Base-by-base conservation (phyloP, 2,113 vertebrate species). In the Myiozetetes cayanensis region DNA sequence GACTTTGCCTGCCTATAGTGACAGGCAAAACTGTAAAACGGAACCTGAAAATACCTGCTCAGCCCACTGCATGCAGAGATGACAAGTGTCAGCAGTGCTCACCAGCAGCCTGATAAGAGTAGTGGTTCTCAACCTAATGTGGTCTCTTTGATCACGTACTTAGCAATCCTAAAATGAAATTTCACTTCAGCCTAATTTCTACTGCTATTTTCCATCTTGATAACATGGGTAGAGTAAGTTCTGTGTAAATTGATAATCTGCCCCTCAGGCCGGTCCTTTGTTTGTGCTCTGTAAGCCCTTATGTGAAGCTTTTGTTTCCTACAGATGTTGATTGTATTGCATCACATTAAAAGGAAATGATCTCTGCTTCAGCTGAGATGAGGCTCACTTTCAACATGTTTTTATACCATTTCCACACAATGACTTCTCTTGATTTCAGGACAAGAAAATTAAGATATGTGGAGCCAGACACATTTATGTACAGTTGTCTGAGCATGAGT, bases 81-180 rank as follows among this genome's bases (percentile, higher is more conserved):
- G 78, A 53, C 61, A 55, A 53, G 58, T 5, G 39, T 58, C 25
- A 19, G 37, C 1, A 3, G 24, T 2, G 1, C 28, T 92, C 30
- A 14, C 14, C 53, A 17, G 39, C 66, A 63, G 35, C 87, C 24
- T 63, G 78, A 50, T 8, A 6, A 39, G 66, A 78, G 49, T 3
- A 39, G 33, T 1, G 30, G 52, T 24, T 59, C 53, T 39, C 31
- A 4, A 4, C 8, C 39, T 56, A 2, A 0, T 2, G 61, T 22
- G 61, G 17, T 78, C 63, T 43, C 65, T 74, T 17, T 0, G 4
- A 28, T 33, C 61, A 4, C 27, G 4, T 28, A 8, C 39, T 47
- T 6, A 23, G 56, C 61, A 16, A 67, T 16, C 12, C 80, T 33
- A 6, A 82, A 53, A 33, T 7, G 55, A 39, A 93, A 70, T 76